These are phyloP conservation scores for Hemicentrotus pulcherrimus DNA, from an alignment of 35 echinoderm and acorn worm genomes.

Conservation along the genomic window DNA sequence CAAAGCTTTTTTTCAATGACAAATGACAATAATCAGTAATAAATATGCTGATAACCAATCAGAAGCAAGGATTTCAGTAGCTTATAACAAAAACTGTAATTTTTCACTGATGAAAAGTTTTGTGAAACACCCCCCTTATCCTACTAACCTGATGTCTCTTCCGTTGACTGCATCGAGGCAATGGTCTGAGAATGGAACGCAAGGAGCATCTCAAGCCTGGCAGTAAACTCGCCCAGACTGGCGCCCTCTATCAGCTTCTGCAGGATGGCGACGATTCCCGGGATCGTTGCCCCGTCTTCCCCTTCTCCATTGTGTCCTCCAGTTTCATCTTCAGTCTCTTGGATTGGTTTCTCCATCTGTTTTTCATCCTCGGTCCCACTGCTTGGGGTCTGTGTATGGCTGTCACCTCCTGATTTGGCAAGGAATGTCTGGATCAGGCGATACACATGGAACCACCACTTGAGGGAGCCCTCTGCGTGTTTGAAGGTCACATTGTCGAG, in stretches of 20 bases:
- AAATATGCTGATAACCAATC: too few species aligned
- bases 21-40: too few species aligned
- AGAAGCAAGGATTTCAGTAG: too few species aligned
- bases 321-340: not conserved
- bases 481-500: slow-evolving; percentile 83
- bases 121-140: not conserved
- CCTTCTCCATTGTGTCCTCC: not conserved
- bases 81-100: too few species aligned
- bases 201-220: slow-evolving; percentile 74
- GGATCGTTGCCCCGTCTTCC: not conserved
- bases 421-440: slow-evolving; percentile 73
- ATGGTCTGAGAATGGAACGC: slow-evolving; percentile 79
- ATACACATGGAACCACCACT: slow-evolving; percentile 95
- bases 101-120: too few species aligned
- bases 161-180: not conserved
- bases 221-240: slow-evolving; percentile 73
- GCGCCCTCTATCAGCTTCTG: slow-evolving; percentile 94
- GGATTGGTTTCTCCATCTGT: not conserved
- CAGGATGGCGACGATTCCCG: slow-evolving; percentile 52
- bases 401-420: not conserved
- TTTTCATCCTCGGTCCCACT: slow-evolving; percentile 24
- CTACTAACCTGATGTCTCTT: not conserved
- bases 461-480: slow-evolving; percentile 56
- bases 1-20: too few species aligned
- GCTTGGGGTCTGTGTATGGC: not conserved